Base-by-base conservation (phyloP, 2,888 invertebrate genomes). In the Ariolimax columbianus region DNA sequence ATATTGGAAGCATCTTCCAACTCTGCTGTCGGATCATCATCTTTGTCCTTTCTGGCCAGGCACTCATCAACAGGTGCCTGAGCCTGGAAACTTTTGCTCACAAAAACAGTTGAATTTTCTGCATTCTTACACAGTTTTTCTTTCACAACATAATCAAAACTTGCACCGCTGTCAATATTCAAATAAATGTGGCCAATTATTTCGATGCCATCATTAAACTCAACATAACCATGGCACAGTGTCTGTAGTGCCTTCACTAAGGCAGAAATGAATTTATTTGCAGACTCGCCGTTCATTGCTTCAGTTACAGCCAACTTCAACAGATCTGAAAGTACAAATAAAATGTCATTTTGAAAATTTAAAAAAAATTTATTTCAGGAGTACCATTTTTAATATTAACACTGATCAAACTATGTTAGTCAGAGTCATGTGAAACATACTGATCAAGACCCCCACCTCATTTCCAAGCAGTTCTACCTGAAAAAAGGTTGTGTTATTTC, bases 21-120 rank as follows among this genome's bases (percentile, higher is more conserved):
- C 23, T 63, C 73, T 51, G 59, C 36, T 51, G 59, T 66, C 30
- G 36, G 40, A 23, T 86, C 84, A 23, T 75, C 68, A 77, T 82
- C 78, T 73, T 84, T 86, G 51, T 79, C 83, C 59, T 83, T 86
- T 47, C 77, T 75, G 73, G 82, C 84, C 19, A 86, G 51, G 38
- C 81, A 51, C 47, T 86, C 78, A n/a, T 86, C 87, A 36, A 80
- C 26, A 51, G 84, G 84, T 33, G 84, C 80, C 17, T 87, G 84
- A 66, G 87, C 87, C 80, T 86, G 83, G 51, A 86, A 87, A 63
- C 86, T 87, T 72, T 86, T 87, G 83, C 87, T 86, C n/a, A 87
- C 86, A 78, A 87, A 87, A 33, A 87, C 72, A 43, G 86, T 87
- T 30, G 85, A 85, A 51, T 86, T 86, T 70, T 87, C 87, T 47